phyloP scores from a whole-genome alignment of 2,797 vertebrate species.

The Ctenopoma multispine region DNA sequence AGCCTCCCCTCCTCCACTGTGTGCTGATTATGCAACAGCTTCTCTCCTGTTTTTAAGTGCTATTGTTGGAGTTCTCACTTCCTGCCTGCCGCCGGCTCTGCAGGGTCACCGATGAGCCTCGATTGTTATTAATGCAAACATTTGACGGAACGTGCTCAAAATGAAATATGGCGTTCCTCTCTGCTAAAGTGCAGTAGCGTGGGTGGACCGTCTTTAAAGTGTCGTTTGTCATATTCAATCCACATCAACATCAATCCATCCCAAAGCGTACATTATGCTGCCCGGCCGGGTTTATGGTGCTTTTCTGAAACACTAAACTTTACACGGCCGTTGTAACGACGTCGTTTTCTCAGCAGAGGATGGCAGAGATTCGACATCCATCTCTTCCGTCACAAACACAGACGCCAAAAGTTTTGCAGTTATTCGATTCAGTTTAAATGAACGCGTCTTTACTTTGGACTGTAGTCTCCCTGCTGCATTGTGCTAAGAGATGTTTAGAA shows the following conservation, averaged over 20 bases:
- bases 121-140: slow-evolving; percentile 72
- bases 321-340: slow-evolving; percentile 56
- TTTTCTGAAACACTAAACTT: slow-evolving; percentile 73
- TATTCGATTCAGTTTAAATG: too few relatives aligned
- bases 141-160: slow-evolving; percentile 63
- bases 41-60: slow-evolving; percentile 60
- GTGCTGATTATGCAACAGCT: slow-evolving; percentile 58
- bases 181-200: slow-evolving; percentile 66
- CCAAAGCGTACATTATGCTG: slow-evolving; percentile 44
- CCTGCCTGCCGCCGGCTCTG: slow-evolving; percentile 28
- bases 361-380: not conserved
- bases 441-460: too few relatives aligned
- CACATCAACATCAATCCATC: slow-evolving; percentile 74
- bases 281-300: slow-evolving; percentile 47
- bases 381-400: slow-evolving; percentile 49
- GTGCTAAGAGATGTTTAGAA: not conserved
- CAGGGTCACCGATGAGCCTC: slow-evolving; percentile 62
- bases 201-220: slow-evolving; percentile 68
- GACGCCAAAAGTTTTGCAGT: too few relatives aligned
- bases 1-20: slow-evolving; percentile 29
- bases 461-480: too few relatives aligned
- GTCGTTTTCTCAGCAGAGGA: slow-evolving; percentile 51
- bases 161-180: slow-evolving; percentile 66
- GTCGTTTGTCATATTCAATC: slow-evolving; percentile 77
- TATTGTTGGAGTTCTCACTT: slow-evolving; percentile 46